Base-by-base conservation (phyloP, 2,113 vertebrate species). In the Forbesichthys papilliferus region DNA sequence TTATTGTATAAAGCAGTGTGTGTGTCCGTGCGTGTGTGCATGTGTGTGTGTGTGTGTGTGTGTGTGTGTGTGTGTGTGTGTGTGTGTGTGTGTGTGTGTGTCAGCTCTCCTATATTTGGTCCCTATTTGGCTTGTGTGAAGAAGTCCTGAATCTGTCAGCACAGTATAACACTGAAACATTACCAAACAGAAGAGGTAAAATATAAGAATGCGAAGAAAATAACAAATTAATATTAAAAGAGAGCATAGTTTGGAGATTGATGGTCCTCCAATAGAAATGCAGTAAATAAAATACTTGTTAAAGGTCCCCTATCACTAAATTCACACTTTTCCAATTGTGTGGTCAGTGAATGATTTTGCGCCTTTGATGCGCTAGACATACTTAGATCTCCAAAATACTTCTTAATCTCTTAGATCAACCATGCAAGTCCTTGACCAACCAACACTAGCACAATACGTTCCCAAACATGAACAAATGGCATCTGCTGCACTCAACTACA, bases 91-190 rank as follows among this genome's bases (percentile, higher is more conserved):
- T 20, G 16, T 20, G n/a, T 20, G n/a, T 60, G 13, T 60, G 46
- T n/a, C 48, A 49, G 51, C 54, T 42, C 59, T 69, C 67, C 68
- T 81, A 68, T 84, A 80, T 82, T 70, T 85, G 79, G 77, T 48
- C 42, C 71, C 33, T 66, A 57, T 69, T 68, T 69, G 74, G 66
- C 52, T 78, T 54, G 68, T 71, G n/a, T 74, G 64, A 64, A 84
- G 64, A 58, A 75, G 79, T 74, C 75, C 81, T 74, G 71, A 86
- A 85, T 87, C 82, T 85, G 83, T 84, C 78, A 82, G 69, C 66
- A 48, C 74, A 69, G 63, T 75, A 46, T 65, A 77, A 55, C 4
- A 13, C 71, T 76, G 78, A 75, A 80, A 78, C 46, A 65, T 70
- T 80, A 20, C 36, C 52, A 65, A 64, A 56, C 61, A 47, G 58